Evolutionary conservation across 2,888 invertebrate species (phyloP).

Genomic region (Drosophila pseudotakahashii): DNA sequence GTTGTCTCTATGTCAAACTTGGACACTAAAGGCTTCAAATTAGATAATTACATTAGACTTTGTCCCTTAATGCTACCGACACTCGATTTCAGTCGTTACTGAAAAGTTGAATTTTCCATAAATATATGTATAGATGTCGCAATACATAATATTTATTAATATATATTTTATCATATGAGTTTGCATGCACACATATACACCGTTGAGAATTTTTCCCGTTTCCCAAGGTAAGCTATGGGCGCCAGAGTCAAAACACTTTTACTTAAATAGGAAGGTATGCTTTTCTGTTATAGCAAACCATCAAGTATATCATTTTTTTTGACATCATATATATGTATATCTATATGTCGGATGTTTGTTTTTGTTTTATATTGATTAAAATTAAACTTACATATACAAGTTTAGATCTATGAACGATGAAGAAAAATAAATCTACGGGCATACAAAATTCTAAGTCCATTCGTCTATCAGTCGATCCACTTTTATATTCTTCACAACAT

Average conservation of each 20-base stretch:
- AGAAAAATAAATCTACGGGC: constrained; percentile 76
- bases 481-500: constrained; percentile 65
- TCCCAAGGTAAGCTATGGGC: constrained; percentile 17
- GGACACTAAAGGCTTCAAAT: constrained; percentile 1
- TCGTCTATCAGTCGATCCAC: constrained; percentile 78
- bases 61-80: constrained; percentile 30
- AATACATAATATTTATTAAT: constrained; percentile 11
- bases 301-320: constrained; percentile 34
- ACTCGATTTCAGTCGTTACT: constrained; percentile 29
- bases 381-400: constrained; percentile 65
- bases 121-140: neutral
- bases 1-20: constrained; percentile 6
- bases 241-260: constrained; percentile 37
- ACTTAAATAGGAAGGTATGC: constrained; percentile 47
- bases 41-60: constrained; percentile 23
- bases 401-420: constrained; percentile 73
- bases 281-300: constrained; percentile 29
- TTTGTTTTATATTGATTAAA: constrained; percentile 35
- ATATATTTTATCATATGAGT: constrained; percentile 12
- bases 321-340: constrained; percentile 22
- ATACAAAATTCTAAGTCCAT: constrained; percentile 82
- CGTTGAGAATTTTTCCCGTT: constrained; percentile 29
- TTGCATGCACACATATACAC: constrained; percentile 18
- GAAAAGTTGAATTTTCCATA: constrained; percentile 10
- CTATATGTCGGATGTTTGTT: constrained; percentile 26